A percentile compares a stretch with the other conserved stretches of the same genome.
Conservation (phyloP, 2,797 vertebrate genomes). For the Phalloptychus januarius region DNA sequence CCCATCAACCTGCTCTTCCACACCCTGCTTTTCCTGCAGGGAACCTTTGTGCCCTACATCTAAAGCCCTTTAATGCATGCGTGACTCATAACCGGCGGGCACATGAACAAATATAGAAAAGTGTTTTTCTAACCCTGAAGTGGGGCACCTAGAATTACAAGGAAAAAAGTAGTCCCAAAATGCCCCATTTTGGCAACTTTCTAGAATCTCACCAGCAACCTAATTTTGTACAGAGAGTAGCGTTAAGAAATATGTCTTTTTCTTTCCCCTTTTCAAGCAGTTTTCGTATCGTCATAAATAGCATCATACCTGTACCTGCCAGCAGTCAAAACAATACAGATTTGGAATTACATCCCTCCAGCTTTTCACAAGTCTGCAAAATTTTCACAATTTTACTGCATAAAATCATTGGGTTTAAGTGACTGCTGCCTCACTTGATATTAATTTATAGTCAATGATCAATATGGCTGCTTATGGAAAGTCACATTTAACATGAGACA, state of each 20-base stretch:
- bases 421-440: too few relatives aligned
- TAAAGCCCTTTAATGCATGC: slow-evolving; percentile 14
- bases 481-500: too few relatives aligned
- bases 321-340: too few relatives aligned
- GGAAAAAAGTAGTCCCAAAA: neutral
- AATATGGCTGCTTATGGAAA: too few relatives aligned
- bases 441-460: too few relatives aligned
- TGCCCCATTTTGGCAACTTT: neutral
- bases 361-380: too few relatives aligned
- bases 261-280: neutral
- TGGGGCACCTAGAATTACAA: neutral
- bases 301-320: neutral
- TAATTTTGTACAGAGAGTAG: neutral
- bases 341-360: too few relatives aligned
- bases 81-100: neutral
- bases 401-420: too few relatives aligned
- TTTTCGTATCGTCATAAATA: neutral
- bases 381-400: too few relatives aligned
- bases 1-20: neutral
- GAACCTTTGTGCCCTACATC: slow-evolving; percentile 3
- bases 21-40: slow-evolving; percentile 3
- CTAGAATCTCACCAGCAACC: neutral
- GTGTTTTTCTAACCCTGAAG: neutral
- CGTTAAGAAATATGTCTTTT: neutral
- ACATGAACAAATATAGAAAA: slow-evolving; percentile 16